Evolutionary conservation across 2,888 invertebrate species (phyloP).

Genomic region (Acrocyrtus sp.): DNA sequence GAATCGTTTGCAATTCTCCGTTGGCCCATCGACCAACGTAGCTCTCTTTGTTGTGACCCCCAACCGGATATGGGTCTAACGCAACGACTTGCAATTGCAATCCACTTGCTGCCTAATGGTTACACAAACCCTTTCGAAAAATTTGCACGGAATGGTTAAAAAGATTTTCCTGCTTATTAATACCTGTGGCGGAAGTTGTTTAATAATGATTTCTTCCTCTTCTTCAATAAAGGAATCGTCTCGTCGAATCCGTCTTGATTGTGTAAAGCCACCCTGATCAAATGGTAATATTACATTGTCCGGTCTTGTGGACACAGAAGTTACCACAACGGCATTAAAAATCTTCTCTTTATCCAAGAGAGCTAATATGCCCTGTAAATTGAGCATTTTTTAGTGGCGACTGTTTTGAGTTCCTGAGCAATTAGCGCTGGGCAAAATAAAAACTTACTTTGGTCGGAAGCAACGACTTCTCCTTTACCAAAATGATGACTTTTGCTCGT

Average conservation of each 20-base stretch:
- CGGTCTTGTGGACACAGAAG: conserved; percentile 31
- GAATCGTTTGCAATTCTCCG: conserved; percentile 32
- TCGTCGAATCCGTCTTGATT: neutral
- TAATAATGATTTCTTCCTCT: neutral
- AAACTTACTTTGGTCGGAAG: conserved; percentile 56
- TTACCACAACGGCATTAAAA: conserved; percentile 61
- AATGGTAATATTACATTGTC: conserved; percentile 47
- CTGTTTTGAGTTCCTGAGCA: too few species aligned
- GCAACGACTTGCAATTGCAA: conserved; percentile 60
- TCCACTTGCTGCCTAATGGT: too few species aligned
- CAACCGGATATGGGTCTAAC: conserved; percentile 60
- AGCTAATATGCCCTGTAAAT: conserved; percentile 54
- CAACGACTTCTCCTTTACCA: conserved; percentile 55
- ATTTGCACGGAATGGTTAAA: too few species aligned
- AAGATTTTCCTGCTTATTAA: too few species aligned
- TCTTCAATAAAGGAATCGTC: neutral
- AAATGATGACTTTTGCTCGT: conserved; percentile 50
- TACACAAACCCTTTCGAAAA: too few species aligned
- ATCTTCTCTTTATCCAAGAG: conserved; percentile 54
- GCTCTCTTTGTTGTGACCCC: conserved; percentile 55
- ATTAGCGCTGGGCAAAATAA: too few species aligned
- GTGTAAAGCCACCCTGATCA: too few species aligned
- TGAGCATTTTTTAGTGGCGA: too few species aligned
- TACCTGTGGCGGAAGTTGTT: neutral
- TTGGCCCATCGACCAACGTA: conserved; percentile 57